phyloP scores from a whole-genome alignment of 30 jellyfish, hydroid and myxozoan genomes.

The Morbakka virulenta region DNA sequence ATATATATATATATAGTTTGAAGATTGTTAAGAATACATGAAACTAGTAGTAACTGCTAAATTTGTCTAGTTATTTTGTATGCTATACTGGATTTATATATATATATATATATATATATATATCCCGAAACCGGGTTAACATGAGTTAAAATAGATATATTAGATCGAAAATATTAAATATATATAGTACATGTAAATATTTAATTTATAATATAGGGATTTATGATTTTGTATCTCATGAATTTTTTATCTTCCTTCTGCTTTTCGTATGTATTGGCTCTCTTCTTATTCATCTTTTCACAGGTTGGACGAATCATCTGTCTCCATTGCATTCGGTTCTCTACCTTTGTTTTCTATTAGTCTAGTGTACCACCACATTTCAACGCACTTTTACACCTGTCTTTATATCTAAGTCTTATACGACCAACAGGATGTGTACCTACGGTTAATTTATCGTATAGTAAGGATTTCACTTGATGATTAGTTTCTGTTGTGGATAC shows the following conservation, averaged over 20 bases:
- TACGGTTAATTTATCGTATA: background rate
- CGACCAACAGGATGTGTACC: conserved; percentile 11
- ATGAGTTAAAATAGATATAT: background rate
- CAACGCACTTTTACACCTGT: background rate
- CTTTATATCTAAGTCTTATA: background rate
- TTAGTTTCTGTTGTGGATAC: background rate
- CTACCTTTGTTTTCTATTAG: background rate
- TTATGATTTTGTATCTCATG: too few relatives aligned
- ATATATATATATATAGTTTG: too few relatives aligned
- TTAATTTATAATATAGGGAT: too few relatives aligned
- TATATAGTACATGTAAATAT: too few relatives aligned
- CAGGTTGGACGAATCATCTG: background rate
- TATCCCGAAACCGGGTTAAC: background rate
- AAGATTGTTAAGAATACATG: too few relatives aligned
- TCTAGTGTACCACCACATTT: background rate
- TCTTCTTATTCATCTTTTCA: background rate
- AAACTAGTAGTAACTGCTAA: too few relatives aligned
- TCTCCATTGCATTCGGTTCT: background rate
- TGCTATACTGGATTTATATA: too few relatives aligned
- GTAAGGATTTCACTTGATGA: background rate
- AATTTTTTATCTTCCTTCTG: background rate
- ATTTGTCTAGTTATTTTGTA: too few relatives aligned
- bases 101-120: too few relatives aligned
- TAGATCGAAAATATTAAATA: background rate
- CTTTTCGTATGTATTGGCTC: background rate